phyloP scores from a whole-genome alignment of 2,113 vertebrate species.

The Embiotoca jacksoni region DNA sequence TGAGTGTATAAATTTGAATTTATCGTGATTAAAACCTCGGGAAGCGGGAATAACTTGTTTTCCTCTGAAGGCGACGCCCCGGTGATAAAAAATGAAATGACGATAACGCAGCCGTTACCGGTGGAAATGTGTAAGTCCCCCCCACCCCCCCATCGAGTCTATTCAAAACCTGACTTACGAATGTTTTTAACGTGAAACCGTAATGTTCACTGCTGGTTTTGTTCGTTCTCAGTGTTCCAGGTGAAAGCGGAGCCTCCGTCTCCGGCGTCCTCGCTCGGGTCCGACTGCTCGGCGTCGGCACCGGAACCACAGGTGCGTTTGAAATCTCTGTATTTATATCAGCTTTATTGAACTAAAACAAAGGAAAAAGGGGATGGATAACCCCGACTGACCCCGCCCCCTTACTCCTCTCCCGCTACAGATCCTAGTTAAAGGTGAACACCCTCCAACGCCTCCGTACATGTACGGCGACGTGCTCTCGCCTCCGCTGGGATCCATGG shows the following conservation, averaged over 20 bases:
- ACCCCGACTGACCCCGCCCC: too few species aligned
- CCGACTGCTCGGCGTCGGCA: slow-evolving; percentile 79
- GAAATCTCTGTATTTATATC: background rate
- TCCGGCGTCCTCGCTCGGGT: slow-evolving; percentile 86
- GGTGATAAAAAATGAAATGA: slow-evolving; percentile 72
- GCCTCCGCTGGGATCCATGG: slow-evolving; percentile 82
- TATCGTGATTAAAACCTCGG: too few species aligned
- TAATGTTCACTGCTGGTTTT: background rate
- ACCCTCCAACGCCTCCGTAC: slow-evolving; percentile 89
- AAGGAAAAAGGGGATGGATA: too few species aligned
- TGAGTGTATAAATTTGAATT: too few species aligned
- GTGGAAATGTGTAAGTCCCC: slow-evolving; percentile 81
- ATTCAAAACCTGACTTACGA: accelerated
- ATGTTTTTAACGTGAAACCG: accelerated
- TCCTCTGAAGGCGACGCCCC: slow-evolving; percentile 65
- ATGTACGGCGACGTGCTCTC: slow-evolving; percentile 88
- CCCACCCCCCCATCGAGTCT: too few species aligned
- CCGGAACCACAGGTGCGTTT: slow-evolving; percentile 81
- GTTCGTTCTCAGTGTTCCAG: slow-evolving; percentile 85
- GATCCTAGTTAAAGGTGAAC: slow-evolving; percentile 87
- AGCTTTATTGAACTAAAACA: too few species aligned
- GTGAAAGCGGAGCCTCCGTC: slow-evolving; percentile 92
- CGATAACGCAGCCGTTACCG: slow-evolving; percentile 75
- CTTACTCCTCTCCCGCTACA: slow-evolving; percentile 11
- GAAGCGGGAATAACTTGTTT: too few species aligned